Conservation (phyloP, 2,113 vertebrate genomes). For the Mionectes macconnelli region DNA sequence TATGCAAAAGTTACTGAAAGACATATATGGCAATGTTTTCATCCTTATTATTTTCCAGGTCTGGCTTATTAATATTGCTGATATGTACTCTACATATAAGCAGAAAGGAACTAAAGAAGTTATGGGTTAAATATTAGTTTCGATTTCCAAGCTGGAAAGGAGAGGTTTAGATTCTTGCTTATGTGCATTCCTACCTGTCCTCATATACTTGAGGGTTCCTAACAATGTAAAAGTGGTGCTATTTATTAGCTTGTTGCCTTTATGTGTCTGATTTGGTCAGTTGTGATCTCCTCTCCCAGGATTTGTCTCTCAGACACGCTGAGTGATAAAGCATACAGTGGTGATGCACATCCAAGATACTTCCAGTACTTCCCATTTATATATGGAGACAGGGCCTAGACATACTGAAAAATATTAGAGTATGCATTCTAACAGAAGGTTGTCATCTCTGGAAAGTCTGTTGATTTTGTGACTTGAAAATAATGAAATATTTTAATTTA, state of each 20-base stretch:
- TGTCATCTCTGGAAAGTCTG: not conserved
- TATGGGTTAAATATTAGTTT: not conserved
- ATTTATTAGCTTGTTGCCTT: not conserved
- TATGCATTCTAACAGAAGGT: not conserved
- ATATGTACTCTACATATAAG: not conserved
- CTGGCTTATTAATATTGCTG: not conserved
- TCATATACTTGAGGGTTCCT: not conserved
- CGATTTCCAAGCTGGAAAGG: not conserved
- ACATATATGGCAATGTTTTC: not conserved
- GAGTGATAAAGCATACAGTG: not conserved
- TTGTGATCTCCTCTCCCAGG: not conserved
- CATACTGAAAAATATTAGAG: not conserved
- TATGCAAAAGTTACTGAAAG: not conserved
- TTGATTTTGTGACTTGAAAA: not conserved
- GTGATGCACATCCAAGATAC: not conserved
- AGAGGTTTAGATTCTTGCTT: not conserved
- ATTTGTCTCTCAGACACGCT: not conserved
- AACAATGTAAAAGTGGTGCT: not conserved
- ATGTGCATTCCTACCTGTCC: not conserved
- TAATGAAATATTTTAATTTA: not conserved
- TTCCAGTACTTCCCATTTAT: not conserved
- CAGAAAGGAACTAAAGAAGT: not conserved
- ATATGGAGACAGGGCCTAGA: not conserved
- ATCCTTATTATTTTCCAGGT: not conserved
- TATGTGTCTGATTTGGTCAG: not conserved